These are phyloP conservation scores for Chondrilla cf. caribensis DNA, from an alignment of 37 sponge, comb jelly and placozoan species.

Conservation along the genomic window DNA sequence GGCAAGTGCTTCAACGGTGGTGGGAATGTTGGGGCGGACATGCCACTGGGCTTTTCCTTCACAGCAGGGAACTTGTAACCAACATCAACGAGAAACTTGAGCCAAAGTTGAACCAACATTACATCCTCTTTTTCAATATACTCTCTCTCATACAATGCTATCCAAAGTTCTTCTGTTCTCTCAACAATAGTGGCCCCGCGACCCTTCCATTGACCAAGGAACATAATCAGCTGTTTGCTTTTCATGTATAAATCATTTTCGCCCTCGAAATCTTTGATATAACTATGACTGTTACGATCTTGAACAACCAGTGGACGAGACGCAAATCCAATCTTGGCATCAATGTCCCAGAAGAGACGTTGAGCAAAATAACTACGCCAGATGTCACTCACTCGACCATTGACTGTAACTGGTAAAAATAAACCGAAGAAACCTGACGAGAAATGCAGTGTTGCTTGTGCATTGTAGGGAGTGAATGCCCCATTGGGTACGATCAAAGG, in stretches of 20 bases:
- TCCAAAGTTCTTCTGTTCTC: slow-evolving; percentile 29
- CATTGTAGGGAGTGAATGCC: slow-evolving; percentile 48
- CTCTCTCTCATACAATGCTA: slow-evolving; percentile 38
- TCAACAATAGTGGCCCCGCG: slow-evolving; percentile 16
- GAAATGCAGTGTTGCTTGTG: slow-evolving; percentile 47
- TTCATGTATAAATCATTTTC: slow-evolving; percentile 52
- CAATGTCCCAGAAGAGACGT: slow-evolving; percentile 48
- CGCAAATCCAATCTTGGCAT: slow-evolving; percentile 18
- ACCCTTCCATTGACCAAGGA: slow-evolving; percentile 33
- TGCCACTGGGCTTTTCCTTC: neutral
- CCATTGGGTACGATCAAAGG: slow-evolving; percentile 24
- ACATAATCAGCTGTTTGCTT: slow-evolving; percentile 30
- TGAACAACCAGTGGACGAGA: slow-evolving; percentile 26
- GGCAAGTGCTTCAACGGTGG: neutral
- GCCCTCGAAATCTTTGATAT: slow-evolving; percentile 23
- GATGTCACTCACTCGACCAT: slow-evolving; percentile 50
- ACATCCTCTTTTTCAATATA: slow-evolving; percentile 49
- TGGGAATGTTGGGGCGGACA: too few relatives aligned
- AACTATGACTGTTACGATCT: slow-evolving; percentile 44
- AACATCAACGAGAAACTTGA: slow-evolving; percentile 11
- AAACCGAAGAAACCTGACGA: slow-evolving; percentile 29
- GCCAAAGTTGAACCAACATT: slow-evolving; percentile 28
- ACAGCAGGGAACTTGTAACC: slow-evolving; percentile 52
- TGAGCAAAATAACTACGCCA: slow-evolving; percentile 57
- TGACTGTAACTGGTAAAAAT: slow-evolving; percentile 38